Conservation (phyloP, 2,888 invertebrate genomes). For the Nasonovia ribisnigri region DNA sequence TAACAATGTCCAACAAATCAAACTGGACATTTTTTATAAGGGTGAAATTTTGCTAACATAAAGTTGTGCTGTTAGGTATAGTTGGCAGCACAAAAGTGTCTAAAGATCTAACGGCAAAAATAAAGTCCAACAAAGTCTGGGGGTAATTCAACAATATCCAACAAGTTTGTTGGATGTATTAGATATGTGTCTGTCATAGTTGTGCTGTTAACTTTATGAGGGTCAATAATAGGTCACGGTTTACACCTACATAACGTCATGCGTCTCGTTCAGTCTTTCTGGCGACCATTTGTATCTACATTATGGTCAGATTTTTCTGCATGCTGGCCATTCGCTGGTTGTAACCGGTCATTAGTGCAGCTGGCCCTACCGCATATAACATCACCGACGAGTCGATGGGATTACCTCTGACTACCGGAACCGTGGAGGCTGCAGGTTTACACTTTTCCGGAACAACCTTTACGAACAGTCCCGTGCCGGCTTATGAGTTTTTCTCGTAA, state of each 20-base stretch:
- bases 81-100: too few relatives aligned
- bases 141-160: too few relatives aligned
- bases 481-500: neutral
- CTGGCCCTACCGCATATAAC: neutral
- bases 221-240: neutral
- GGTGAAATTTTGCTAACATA: too few relatives aligned
- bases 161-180: too few relatives aligned
- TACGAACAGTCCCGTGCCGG: neutral
- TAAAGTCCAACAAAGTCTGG: too few relatives aligned
- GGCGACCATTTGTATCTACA: neutral
- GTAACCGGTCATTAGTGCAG: neutral
- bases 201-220: too few relatives aligned
- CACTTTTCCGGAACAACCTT: neutral
- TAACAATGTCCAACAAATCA: too few relatives aligned
- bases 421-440: neutral
- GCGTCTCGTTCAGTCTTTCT: neutral
- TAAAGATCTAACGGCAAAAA: too few relatives aligned
- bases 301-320: neutral
- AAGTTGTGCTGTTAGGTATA: too few relatives aligned
- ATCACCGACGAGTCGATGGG: neutral
- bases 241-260: neutral
- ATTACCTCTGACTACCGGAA: neutral
- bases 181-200: too few relatives aligned
- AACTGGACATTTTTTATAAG: too few relatives aligned
- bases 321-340: neutral